Base-by-base conservation (phyloP, 2,113 vertebrate genomes). In the Dinomys branickii region DNA sequence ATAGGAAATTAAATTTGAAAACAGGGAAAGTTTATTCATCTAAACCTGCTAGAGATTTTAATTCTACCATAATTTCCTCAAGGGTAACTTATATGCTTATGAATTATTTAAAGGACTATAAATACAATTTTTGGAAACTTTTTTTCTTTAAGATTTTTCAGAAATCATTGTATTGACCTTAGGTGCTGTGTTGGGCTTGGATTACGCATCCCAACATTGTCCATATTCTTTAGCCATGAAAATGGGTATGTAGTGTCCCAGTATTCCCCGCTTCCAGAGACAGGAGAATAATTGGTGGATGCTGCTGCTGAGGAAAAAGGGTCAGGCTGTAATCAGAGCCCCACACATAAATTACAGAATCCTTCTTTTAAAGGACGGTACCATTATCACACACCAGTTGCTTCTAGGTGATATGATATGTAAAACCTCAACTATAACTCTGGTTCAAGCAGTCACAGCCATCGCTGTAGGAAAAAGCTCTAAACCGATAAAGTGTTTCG, bases 401-500 rank as follows among this genome's bases (percentile, higher is more conserved):
- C 19, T 92, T 96, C 89, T n/a, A 59, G 30, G 89, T 91, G 41
- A 67, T 35, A 41, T 47, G 83, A 77, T 67, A 69, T 41, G 91
- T 71, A 87, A 75, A 91, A 81, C 2, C 14, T 52, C 69, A 95
- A 91, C 61, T 87, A 7, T 44, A 81, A 94, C 90, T 97, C 16
- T 85, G n/a, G 19, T 73, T 95, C 61, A 50, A 93, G 44, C n/a
- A 87, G 56, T 84, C 86, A 81, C 35, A 63, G 75, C 75, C 54
- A 84, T 84, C 61, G 88, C 33, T 63, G 28, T 84, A 59, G 80
- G 84, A 88, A 95, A 69, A 87, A 91, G 86, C 35, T 67, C 26
- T 95, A 86, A 97, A 26, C 38, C 80, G 59, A 78, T 54, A 85
- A 35, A 85, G 19, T 84, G 24, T n/a, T 90, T 71, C 86, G 84